A percentile compares a stretch with the other conserved stretches of the same genome.
These are phyloP conservation scores for Heteronetta atricapilla DNA, from an alignment of 2,113 vertebrate genomes.

Conservation along the genomic window DNA sequence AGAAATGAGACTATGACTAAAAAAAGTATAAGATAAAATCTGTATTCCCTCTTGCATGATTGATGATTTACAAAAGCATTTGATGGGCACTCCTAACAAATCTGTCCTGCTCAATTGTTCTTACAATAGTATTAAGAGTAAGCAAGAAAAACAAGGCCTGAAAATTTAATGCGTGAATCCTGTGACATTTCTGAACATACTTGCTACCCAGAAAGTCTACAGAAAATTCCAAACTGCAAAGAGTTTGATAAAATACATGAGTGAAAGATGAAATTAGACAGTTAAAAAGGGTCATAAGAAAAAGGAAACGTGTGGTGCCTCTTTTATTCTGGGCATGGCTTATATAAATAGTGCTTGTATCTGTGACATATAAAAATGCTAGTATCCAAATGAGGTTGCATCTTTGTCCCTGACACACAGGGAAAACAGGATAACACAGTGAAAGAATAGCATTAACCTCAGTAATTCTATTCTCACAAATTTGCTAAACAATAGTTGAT, in stretches of 20 bases:
- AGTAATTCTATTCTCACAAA: neutral
- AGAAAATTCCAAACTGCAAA: neutral
- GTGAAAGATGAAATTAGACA: neutral
- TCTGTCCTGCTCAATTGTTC: neutral
- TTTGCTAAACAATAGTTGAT: neutral
- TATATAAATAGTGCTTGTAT: neutral
- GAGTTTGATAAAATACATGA: neutral
- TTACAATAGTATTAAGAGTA: neutral
- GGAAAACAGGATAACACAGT: neutral
- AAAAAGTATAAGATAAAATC: neutral
- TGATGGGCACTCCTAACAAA: neutral
- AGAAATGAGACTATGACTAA: neutral
- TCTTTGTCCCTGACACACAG: neutral
- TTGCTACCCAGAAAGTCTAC: neutral
- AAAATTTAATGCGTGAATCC: neutral
- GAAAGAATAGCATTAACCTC: neutral
- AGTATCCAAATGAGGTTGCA: neutral
- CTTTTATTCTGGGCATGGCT: neutral
- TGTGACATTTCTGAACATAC: neutral
- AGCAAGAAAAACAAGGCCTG: neutral
- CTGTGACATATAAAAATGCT: neutral
- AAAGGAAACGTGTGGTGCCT: neutral
- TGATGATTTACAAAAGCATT: neutral
- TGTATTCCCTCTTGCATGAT: neutral
- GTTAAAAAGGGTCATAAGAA: neutral